Percentiles rank a stretch among this genome's conserved stretches.
phyloP scores from a whole-genome alignment of 2,797 vertebrate genomes.

The Melopsittacus undulatus region DNA sequence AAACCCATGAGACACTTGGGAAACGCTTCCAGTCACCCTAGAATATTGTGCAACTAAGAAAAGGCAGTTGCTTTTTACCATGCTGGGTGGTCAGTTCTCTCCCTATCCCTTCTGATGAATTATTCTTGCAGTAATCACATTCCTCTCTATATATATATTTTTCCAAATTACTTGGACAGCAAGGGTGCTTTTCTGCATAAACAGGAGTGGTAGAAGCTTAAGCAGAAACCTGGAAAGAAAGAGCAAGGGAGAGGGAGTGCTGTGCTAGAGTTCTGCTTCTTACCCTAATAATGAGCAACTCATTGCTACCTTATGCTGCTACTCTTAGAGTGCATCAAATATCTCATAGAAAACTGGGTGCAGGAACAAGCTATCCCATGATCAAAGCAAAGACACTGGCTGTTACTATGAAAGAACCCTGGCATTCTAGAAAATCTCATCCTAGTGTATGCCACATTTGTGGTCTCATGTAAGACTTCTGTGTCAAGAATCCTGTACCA shows the following conservation, averaged over 20 bases:
- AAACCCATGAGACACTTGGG: background rate
- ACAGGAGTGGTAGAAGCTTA: background rate
- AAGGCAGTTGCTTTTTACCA: background rate
- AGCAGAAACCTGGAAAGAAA: background rate
- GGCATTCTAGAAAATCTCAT: background rate
- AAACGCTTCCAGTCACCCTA: background rate
- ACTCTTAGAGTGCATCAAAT: fast-evolving
- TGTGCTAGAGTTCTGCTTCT: background rate
- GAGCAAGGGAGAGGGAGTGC: background rate
- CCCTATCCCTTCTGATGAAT: background rate
- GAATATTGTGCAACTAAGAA: background rate
- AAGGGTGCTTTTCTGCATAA: background rate
- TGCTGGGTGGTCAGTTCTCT: background rate
- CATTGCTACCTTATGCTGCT: background rate
- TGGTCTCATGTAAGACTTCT: background rate
- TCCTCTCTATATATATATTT: background rate
- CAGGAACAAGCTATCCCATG: background rate
- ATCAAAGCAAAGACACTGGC: background rate
- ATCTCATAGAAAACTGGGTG: background rate
- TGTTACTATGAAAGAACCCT: background rate
- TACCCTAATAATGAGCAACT: background rate
- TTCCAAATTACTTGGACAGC: background rate
- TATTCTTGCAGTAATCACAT: background rate
- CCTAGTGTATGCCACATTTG: fast-evolving
- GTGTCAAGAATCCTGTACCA: background rate